Evolutionary conservation across 2,113 vertebrate species (phyloP).

Genomic region (Microtus ochrogaster): DNA sequence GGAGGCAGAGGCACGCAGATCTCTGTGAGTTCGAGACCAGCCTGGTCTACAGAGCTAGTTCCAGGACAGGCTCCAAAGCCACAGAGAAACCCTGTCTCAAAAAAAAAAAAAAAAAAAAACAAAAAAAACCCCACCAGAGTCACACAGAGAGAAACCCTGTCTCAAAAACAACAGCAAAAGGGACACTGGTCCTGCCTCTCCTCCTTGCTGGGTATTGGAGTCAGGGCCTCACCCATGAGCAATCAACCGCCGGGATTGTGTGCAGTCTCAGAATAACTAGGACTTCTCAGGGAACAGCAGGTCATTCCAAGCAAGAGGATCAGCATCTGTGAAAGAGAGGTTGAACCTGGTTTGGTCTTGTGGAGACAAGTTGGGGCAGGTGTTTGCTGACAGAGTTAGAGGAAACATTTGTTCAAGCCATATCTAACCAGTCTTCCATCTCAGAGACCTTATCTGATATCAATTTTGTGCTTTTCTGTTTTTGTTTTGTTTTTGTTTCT

Average conservation of each 20-base stretch:
- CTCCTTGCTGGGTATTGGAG: background rate
- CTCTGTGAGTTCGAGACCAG: too few species aligned
- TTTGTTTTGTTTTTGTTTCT: background rate
- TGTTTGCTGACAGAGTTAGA: background rate
- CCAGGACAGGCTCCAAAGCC: too few species aligned
- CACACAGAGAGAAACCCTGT: background rate
- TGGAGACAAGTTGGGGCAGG: background rate
- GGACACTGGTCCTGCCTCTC: constrained; percentile 6
- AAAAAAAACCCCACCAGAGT: too few species aligned
- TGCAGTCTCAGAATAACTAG: constrained; percentile 34
- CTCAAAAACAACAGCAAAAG: background rate
- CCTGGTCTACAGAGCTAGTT: too few species aligned
- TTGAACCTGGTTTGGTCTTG: background rate
- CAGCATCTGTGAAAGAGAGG: background rate
- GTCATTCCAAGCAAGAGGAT: constrained; percentile 11
- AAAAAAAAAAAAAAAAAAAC: too few species aligned
- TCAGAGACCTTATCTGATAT: background rate
- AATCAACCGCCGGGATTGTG: background rate
- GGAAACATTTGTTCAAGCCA: background rate
- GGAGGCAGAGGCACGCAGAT: too few species aligned
- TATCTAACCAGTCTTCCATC: background rate
- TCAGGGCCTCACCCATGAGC: background rate
- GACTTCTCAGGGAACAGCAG: constrained; percentile 21
- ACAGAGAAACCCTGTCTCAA: too few species aligned
- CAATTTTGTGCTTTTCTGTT: constrained; percentile 23